Percentiles rank a stretch among this genome's conserved stretches.
phyloP scores from a whole-genome alignment of 1,140 invertebrate species.

The Pogonus chalceus region DNA sequence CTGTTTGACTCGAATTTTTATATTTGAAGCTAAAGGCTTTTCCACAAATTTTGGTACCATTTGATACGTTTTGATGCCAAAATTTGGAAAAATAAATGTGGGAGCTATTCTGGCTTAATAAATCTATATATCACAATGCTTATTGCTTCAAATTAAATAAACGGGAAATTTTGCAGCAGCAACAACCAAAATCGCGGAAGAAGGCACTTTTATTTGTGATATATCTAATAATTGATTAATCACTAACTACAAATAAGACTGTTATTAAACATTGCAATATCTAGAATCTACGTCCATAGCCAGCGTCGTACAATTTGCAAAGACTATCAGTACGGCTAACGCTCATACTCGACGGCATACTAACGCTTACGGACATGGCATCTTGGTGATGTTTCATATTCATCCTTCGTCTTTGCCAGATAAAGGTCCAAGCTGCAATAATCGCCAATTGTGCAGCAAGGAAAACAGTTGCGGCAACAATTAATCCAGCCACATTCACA shows the following conservation, averaged over 20 bases:
- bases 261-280: neutral
- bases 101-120: too few relatives aligned
- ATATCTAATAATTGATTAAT: neutral
- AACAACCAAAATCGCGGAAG: neutral
- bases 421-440: conserved; percentile 72
- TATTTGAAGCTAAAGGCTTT: too few relatives aligned
- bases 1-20: too few relatives aligned
- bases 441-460: conserved; percentile 71
- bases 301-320: conserved; percentile 77
- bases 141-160: too few relatives aligned
- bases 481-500: conserved; percentile 64
- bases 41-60: too few relatives aligned
- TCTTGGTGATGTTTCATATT: conserved; percentile 43
- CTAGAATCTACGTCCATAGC: conserved; percentile 22
- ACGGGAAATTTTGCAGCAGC: too few relatives aligned
- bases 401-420: conserved; percentile 66
- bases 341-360: conserved; percentile 44
- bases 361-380: conserved; percentile 41
- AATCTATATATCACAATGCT: too few relatives aligned
- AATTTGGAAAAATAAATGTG: too few relatives aligned
- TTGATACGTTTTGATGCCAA: too few relatives aligned
- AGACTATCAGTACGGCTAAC: conserved; percentile 60
- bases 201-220: neutral
- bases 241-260: neutral
- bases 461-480: conserved; percentile 73